phyloP scores from a whole-genome alignment of 2,888 invertebrate species.

The Leucozona laternaria region DNA sequence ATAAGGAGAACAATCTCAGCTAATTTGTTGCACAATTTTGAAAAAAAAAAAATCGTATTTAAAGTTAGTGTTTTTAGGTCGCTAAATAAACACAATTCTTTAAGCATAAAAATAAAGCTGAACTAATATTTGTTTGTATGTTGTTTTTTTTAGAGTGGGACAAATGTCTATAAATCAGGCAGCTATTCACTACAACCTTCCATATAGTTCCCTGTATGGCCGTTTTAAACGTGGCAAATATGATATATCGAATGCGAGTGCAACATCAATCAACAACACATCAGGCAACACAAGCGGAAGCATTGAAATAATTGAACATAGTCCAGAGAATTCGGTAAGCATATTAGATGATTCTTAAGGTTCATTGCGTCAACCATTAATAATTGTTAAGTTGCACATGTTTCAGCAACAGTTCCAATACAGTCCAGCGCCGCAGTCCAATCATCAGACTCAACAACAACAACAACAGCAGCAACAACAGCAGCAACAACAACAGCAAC shows the following conservation, averaged over 20 bases:
- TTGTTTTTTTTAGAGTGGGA: slow-evolving; percentile 87
- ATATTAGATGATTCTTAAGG: slow-evolving; percentile 49
- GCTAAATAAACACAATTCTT: not conserved
- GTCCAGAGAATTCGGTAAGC: slow-evolving; percentile 84
- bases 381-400: slow-evolving; percentile 83
- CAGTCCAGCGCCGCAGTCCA: slow-evolving; percentile 80
- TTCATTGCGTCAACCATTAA: slow-evolving; percentile 79
- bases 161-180: slow-evolving; percentile 98
- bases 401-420: slow-evolving; percentile 84
- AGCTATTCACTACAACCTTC: slow-evolving; percentile 95
- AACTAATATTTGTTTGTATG: not conserved
- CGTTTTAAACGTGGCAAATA: slow-evolving; percentile 95
- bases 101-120: not conserved
- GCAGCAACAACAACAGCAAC: slow-evolving; percentile 76
- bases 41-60: no score
- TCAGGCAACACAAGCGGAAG: slow-evolving; percentile 83
- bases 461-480: slow-evolving; percentile 82
- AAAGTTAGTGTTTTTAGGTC: no score
- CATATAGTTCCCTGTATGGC: slow-evolving; percentile 95
- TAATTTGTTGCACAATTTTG: no score
- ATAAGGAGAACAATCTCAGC: no score
- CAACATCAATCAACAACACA: slow-evolving; percentile 81
- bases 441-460: slow-evolving; percentile 79
- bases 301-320: slow-evolving; percentile 84
- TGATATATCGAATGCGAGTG: slow-evolving; percentile 84